Percentiles rank a stretch among this genome's conserved stretches.
phyloP scores from a whole-genome alignment of 2,113 vertebrate species.

The Anas platyrhynchos region DNA sequence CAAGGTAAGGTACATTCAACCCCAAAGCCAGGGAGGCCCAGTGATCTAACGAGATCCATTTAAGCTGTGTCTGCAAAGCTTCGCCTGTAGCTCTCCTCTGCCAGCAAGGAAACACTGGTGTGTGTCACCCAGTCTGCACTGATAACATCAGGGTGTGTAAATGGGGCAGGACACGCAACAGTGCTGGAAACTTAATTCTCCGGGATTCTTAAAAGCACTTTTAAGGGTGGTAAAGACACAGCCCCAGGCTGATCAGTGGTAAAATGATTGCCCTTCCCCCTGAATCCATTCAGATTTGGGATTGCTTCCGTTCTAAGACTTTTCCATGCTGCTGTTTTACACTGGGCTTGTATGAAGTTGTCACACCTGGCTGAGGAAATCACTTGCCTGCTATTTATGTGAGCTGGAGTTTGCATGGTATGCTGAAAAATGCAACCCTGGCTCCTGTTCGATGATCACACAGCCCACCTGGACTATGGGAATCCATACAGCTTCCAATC shows the following conservation, averaged over 20 bases:
- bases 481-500: not conserved
- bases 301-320: not conserved
- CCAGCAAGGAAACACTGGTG: not conserved
- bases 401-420: not conserved
- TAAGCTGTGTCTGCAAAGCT: not conserved
- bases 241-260: not conserved
- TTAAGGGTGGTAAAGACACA: not conserved
- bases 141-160: not conserved
- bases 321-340: not conserved
- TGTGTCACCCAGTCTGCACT: not conserved
- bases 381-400: fast-evolving
- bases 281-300: not conserved
- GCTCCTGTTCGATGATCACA: not conserved
- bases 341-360: fast-evolving
- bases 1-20: slow-evolving; percentile 10
- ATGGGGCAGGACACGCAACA: not conserved
- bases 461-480: not conserved
- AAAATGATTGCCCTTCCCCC: not conserved
- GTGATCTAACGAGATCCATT: slow-evolving; percentile 11
- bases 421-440: not conserved
- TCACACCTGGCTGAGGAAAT: not conserved
- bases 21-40: not conserved
- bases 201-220: not conserved
- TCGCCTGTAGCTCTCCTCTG: not conserved
- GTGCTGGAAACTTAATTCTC: not conserved